These are phyloP conservation scores for Pica pica DNA, from an alignment of 2,113 vertebrate genomes.

Conservation along the genomic window DNA sequence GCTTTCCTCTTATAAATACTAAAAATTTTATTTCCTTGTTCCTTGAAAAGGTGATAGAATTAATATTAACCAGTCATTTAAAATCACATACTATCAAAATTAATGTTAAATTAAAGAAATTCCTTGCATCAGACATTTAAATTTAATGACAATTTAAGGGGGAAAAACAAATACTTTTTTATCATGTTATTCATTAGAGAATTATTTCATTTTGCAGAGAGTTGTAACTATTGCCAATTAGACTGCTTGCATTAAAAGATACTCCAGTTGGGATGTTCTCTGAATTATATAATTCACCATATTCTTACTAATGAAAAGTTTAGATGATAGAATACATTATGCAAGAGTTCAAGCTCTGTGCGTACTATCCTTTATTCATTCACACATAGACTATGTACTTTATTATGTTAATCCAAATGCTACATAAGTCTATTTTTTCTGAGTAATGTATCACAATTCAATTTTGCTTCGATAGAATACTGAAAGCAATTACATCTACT, in stretches of 20 bases:
- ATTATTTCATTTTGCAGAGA: conserved; percentile 37
- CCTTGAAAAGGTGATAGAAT: conserved; percentile 31
- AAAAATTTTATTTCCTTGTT: conserved; percentile 48
- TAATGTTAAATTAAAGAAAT: conserved; percentile 40
- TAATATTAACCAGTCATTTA: conserved; percentile 46
- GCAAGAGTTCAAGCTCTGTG: background rate
- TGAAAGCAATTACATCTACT: background rate
- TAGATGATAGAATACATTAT: background rate
- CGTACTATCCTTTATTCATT: background rate
- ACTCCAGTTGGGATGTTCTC: background rate
- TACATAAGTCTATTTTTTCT: background rate
- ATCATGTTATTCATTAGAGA: conserved; percentile 46
- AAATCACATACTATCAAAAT: conserved; percentile 31
- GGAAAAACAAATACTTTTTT: conserved; percentile 33
- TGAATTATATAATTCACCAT: conserved; percentile 25
- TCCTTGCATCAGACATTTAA: conserved; percentile 43
- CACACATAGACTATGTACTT: background rate
- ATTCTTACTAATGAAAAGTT: conserved; percentile 53
- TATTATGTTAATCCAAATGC: background rate
- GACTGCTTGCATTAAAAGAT: conserved; percentile 26
- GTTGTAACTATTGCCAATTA: conserved; percentile 23
- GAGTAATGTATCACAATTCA: background rate
- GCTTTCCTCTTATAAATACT: conserved; percentile 30
- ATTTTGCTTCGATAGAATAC: background rate
- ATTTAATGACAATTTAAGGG: conserved; percentile 44